A percentile compares a stretch with the other conserved stretches of the same genome.
phyloP scores from a whole-genome alignment of 2,888 invertebrate species.

The Margaritifera margaritifera region DNA sequence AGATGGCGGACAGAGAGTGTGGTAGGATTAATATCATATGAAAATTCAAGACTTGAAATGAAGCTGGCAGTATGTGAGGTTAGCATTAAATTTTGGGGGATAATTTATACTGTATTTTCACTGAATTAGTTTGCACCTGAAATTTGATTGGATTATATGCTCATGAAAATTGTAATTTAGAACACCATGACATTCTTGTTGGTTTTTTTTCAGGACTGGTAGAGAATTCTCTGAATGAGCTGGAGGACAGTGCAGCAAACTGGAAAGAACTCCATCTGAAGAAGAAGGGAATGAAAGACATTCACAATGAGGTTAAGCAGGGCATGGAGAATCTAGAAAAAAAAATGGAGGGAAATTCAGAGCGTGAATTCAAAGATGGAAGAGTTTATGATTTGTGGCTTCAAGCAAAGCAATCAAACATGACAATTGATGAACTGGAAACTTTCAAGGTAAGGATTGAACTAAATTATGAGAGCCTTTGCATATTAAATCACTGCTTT shows the following conservation, averaged over 20 bases:
- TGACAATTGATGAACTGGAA: slow-evolving; percentile 85
- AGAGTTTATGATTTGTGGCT: slow-evolving; percentile 93
- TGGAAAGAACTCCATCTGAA: slow-evolving; percentile 21
- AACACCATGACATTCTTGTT: neutral
- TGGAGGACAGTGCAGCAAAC: too few relatives aligned
- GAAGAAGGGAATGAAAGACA: slow-evolving; percentile 35
- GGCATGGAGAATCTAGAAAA: slow-evolving; percentile 79
- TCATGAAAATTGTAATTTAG: too few relatives aligned
- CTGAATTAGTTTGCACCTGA: too few relatives aligned
- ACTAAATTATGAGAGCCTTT: neutral
- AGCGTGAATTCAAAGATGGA: slow-evolving; percentile 84
- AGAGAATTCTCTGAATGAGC: slow-evolving; percentile 11
- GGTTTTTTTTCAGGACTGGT: slow-evolving; percentile 4
- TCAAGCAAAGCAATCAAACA: slow-evolving; percentile 85
- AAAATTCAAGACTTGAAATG: too few relatives aligned
- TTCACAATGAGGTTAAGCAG: slow-evolving; percentile 37
- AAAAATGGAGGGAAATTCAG: slow-evolving; percentile 76
- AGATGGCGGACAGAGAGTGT: too few relatives aligned
- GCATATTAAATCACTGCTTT: neutral
- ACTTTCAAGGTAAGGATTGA: slow-evolving; percentile 81
- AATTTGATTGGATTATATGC: too few relatives aligned
- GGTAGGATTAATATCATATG: too few relatives aligned
- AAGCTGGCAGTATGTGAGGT: too few relatives aligned
- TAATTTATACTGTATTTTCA: too few relatives aligned
- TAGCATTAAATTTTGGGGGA: too few relatives aligned